phyloP scores from a whole-genome alignment of 2,113 vertebrate genomes.

The Callospermophilus lateralis region DNA sequence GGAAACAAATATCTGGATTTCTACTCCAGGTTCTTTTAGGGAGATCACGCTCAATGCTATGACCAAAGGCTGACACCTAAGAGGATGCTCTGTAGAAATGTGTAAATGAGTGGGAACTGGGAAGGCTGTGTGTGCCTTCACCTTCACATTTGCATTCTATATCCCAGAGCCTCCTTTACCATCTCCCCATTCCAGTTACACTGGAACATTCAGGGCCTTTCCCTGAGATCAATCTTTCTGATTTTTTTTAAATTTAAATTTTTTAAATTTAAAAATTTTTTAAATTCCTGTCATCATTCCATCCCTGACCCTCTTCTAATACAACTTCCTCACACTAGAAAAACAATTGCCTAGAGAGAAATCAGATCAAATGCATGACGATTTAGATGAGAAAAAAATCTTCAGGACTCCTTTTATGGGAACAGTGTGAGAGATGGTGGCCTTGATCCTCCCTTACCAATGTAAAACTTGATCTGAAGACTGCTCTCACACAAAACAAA shows the following conservation, averaged over 20 bases:
- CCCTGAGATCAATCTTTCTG: neutral
- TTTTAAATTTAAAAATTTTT: too few species aligned
- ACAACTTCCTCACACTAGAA: neutral
- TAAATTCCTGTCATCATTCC: neutral
- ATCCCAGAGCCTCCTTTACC: neutral
- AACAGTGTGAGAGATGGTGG: neutral
- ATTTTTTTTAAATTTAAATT: too few species aligned
- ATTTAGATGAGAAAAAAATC: neutral
- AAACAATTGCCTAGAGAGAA: conserved; percentile 12
- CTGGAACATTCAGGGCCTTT: neutral
- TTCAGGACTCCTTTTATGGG: neutral
- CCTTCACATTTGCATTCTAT: neutral
- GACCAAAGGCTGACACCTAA: neutral
- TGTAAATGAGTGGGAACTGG: neutral
- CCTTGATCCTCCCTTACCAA: neutral
- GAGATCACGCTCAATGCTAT: neutral
- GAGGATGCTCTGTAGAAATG: accelerated
- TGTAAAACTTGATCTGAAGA: neutral
- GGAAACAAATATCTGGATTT: neutral
- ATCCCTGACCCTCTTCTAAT: neutral
- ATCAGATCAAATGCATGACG: neutral
- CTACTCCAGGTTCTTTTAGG: neutral
- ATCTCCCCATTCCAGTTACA: too few species aligned
- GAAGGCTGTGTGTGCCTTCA: accelerated
- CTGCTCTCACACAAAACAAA: conserved; percentile 52